phyloP scores from a whole-genome alignment of 35 echinoderm and acorn worm genomes.

The Patiria miniata region DNA sequence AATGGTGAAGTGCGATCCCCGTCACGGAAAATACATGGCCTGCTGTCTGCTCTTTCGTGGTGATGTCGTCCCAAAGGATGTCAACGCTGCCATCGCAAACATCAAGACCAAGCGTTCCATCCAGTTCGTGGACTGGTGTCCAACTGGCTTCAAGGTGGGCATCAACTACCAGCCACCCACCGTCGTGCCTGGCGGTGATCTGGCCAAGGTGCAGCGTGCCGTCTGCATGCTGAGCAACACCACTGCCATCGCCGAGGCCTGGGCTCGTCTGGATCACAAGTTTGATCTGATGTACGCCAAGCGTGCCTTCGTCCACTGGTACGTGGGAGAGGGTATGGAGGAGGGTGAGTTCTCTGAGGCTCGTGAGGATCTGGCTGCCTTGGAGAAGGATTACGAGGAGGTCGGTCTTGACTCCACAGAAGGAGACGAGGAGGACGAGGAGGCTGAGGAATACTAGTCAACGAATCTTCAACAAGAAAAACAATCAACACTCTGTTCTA shows the following conservation, averaged over 20 bases:
- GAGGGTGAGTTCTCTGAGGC: constrained; percentile 91
- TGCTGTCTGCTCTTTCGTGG: constrained; percentile 86
- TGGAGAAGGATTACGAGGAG: constrained; percentile 92
- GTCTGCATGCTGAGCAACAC: constrained; percentile 94
- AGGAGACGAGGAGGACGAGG: background rate
- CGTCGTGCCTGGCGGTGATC: constrained; percentile 83
- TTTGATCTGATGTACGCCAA: constrained; percentile 95
- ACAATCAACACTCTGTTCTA: background rate
- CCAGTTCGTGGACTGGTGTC: constrained; percentile 99
- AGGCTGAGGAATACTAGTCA: background rate
- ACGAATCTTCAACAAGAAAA: background rate
- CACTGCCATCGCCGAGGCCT: constrained; percentile 92
- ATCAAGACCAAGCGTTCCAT: constrained; percentile 99
- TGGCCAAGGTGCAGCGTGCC: constrained; percentile 91
- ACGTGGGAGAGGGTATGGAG: constrained; percentile 92
- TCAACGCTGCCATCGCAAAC: constrained; percentile 92
- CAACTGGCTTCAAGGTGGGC: constrained; percentile 86
- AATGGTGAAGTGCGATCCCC: constrained; percentile 92
- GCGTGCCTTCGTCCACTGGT: constrained; percentile 93
- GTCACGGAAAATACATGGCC: constrained; percentile 92
- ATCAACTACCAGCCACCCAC: constrained; percentile 89
- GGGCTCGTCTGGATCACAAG: constrained; percentile 91
- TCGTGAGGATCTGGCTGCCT: constrained; percentile 79
- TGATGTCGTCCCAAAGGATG: constrained; percentile 95
- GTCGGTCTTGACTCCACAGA: constrained; percentile 33